Conservation (phyloP, 2,888 invertebrate genomes). For the Blastobasis adustella region DNA sequence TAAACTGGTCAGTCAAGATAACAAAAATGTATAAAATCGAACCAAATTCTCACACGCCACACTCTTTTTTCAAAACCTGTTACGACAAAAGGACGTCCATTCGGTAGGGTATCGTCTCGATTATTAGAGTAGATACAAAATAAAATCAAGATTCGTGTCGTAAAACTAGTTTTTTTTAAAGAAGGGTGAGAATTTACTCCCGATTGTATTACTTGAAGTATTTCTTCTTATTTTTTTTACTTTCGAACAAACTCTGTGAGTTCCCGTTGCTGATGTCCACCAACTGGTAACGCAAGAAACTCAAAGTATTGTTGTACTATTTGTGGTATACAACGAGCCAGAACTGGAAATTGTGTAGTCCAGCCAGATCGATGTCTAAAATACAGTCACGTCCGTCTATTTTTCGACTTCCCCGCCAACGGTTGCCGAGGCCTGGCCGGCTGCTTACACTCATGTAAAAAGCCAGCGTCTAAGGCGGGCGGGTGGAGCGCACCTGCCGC, state of each 20-base stretch:
- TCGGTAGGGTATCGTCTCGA: conserved; percentile 13
- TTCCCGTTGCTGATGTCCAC: not conserved
- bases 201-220: no score
- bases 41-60: conserved; percentile 36
- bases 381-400: not conserved
- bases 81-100: conserved; percentile 22
- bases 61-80: conserved; percentile 41
- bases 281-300: no score
- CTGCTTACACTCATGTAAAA: conserved; percentile 70
- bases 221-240: no score
- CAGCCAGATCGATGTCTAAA: not conserved
- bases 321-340: no score
- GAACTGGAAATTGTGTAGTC: no score
- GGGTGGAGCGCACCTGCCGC: conserved; percentile 34
- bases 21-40: conserved; percentile 23
- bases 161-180: conserved; percentile 24
- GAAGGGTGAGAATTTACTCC: conserved; percentile 5
- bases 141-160: conserved; percentile 25
- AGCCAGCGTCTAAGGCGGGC: conserved; percentile 70
- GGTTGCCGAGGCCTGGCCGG: conserved; percentile 40
- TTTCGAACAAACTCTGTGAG: not conserved
- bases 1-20: conserved; percentile 39
- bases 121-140: conserved; percentile 28
- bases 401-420: conserved; percentile 25
- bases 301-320: no score